Base-by-base conservation (phyloP, 2,888 invertebrate genomes). In the Crossocerus cetratus region DNA sequence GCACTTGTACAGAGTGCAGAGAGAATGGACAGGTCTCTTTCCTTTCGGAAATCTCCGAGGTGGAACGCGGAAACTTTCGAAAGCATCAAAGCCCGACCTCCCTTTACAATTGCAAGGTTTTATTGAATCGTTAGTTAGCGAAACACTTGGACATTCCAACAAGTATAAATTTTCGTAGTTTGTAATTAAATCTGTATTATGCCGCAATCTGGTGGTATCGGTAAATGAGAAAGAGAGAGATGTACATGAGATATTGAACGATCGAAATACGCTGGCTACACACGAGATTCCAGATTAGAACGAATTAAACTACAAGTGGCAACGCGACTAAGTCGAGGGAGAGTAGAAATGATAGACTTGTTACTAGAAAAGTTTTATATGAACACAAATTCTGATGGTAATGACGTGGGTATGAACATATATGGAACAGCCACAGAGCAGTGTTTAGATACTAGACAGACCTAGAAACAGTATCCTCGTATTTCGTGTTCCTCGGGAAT, bases 311-410 rank as follows among this genome's bases (percentile, higher is more conserved):
- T 49, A n/a, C n/a, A 49, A 49, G 49, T 14, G 16, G 14, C 43
- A 69, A 55, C 44, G 53, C 54, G 5, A 32, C 32, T 32, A 32
- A 32, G 32, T 32, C 32, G 49, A 59, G 68, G 44, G 58, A 32
- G 53, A 63, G 60, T 44, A 54, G 70, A 66, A 63, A 75, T 58
- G 23, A 57, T 49, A 42, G 23, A 59, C 43, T 14, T 49, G 45
- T 60, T 49, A 64, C 65, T 66, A 63, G 59, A 61, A 66, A 64
- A 23, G 11, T 65, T 65, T 75, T 57, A 54, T 59, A 63, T 49
- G 61, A 75, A 68, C 63, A 75, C 57, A 59, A 70, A 75, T 65
- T 5, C 65, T 65, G 65, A 69, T 65, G 59, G 69, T 73, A 66
- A 64, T 75, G 59, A 60, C 56, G 42, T 53, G 32, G 53, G 43